A percentile compares a stretch with the other conserved stretches of the same genome.
These are phyloP conservation scores for Butorides virescens DNA, from an alignment of 2,113 vertebrate species.

Conservation along the genomic window DNA sequence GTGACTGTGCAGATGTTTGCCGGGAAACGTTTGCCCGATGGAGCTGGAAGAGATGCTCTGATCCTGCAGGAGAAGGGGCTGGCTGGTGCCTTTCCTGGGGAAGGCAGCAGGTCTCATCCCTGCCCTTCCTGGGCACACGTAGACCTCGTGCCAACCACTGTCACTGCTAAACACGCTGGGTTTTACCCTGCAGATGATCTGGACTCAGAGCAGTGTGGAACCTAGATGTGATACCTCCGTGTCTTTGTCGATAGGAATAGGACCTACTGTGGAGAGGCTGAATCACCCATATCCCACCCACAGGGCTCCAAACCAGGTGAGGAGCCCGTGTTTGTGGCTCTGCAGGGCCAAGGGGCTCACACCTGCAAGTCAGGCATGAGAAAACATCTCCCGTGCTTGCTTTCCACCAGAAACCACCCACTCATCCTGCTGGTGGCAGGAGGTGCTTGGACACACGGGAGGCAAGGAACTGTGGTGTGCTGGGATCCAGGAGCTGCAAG, in stretches of 20 bases:
- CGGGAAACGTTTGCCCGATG: not conserved
- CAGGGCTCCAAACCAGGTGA: not conserved
- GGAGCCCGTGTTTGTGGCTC: not conserved
- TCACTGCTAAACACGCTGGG: accelerated
- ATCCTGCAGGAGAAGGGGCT: not conserved
- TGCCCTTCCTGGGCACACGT: not conserved
- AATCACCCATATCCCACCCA: not conserved
- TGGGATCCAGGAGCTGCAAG: not conserved
- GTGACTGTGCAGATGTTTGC: not conserved
- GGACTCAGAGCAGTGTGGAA: not conserved
- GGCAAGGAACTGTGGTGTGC: not conserved
- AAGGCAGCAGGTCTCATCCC: not conserved
- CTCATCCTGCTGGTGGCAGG: not conserved
- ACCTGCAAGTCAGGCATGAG: not conserved
- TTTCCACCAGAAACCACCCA: not conserved
- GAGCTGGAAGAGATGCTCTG: not conserved
- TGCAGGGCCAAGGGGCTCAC: not conserved
- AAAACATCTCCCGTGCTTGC: not conserved
- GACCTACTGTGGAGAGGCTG: not conserved
- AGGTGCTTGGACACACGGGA: not conserved
- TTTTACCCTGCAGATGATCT: not conserved
- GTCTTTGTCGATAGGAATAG: not conserved
- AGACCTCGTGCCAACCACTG: not conserved
- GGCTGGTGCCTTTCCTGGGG: not conserved
- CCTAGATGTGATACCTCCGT: not conserved